These are phyloP conservation scores for Spongia lamella DNA, from an alignment of 37 sponge, comb jelly and placozoan genomes.

Conservation along the genomic window DNA sequence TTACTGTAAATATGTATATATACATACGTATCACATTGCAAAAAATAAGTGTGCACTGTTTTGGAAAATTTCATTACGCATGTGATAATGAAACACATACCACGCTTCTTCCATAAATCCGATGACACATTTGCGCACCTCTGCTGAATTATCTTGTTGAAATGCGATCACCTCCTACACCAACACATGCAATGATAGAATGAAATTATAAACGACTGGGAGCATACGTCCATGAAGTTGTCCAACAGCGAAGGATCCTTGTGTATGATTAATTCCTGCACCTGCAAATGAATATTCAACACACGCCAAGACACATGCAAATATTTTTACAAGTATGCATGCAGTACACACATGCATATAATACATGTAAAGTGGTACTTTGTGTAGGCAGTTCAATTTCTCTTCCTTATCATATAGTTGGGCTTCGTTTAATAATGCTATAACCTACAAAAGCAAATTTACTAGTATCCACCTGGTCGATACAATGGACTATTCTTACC, in stretches of 20 bases:
- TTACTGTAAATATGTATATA: conserved; percentile 34
- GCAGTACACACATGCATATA: too few relatives aligned
- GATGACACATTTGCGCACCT: conserved; percentile 90
- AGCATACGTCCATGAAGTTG: conserved; percentile 89
- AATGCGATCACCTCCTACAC: conserved; percentile 90
- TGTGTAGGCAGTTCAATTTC: conserved; percentile 60
- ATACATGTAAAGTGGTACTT: conserved; percentile 49
- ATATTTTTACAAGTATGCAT: too few relatives aligned
- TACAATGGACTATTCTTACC: too few relatives aligned
- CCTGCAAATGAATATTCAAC: conserved; percentile 35
- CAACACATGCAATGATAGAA: neutral
- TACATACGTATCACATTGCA: too few relatives aligned
- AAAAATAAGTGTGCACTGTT: too few relatives aligned
- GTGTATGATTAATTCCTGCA: conserved; percentile 88
- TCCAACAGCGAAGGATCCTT: conserved; percentile 85
- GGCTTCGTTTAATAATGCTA: conserved; percentile 68
- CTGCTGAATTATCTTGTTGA: conserved; percentile 66
- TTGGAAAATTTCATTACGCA: too few relatives aligned
- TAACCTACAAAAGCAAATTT: neutral
- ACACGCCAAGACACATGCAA: too few relatives aligned
- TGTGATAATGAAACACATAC: conserved; percentile 41
- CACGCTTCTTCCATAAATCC: conserved; percentile 85
- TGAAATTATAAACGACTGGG: conserved; percentile 2
- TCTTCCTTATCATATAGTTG: conserved; percentile 64
- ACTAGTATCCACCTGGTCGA: neutral